phyloP scores from a whole-genome alignment of 2,888 invertebrate species.

The Pseudococcus viburni region DNA sequence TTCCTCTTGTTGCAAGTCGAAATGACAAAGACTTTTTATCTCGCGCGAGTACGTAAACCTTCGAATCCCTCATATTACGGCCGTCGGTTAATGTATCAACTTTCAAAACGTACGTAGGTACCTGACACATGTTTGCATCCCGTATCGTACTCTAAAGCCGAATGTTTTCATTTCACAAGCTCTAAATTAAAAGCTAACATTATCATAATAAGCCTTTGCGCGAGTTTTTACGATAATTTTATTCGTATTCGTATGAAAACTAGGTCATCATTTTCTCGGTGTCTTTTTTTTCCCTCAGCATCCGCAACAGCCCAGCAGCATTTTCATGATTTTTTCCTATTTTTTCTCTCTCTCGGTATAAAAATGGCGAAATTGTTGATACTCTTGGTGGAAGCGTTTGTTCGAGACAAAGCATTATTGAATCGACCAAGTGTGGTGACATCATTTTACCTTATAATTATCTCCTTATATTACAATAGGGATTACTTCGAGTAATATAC shows the following conservation, averaged over 20 bases:
- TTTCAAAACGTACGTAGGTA: slow-evolving; percentile 16
- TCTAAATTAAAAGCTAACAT: slow-evolving; percentile 54
- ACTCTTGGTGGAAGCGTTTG: not conserved
- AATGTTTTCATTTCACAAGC: slow-evolving; percentile 27
- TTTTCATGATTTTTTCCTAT: not conserved
- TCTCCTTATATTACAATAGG: slow-evolving; percentile 27
- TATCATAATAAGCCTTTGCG: slow-evolving; percentile 51
- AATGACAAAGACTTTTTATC: slow-evolving; percentile 28
- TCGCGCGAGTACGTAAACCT: not conserved
- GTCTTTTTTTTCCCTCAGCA: slow-evolving; percentile 7
- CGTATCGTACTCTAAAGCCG: not conserved
- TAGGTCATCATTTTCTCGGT: slow-evolving; percentile 45
- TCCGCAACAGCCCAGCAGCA: not conserved
- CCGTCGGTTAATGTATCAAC: slow-evolving; percentile 50
- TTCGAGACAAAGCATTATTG: slow-evolving; percentile 5
- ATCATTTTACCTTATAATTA: slow-evolving; percentile 48
- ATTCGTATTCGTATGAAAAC: slow-evolving; percentile 39
- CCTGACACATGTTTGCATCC: slow-evolving; percentile 46
- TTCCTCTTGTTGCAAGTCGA: not conserved
- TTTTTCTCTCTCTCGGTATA: too few relatives aligned
- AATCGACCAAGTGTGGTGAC: slow-evolving; percentile 22
- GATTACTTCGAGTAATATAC: not conserved
- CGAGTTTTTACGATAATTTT: slow-evolving; percentile 54
- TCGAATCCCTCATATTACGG: not conserved
- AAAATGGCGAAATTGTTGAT: slow-evolving; percentile 30